Base-by-base conservation (phyloP, 2,113 vertebrate species). In the Phrynocephalus versicolor region DNA sequence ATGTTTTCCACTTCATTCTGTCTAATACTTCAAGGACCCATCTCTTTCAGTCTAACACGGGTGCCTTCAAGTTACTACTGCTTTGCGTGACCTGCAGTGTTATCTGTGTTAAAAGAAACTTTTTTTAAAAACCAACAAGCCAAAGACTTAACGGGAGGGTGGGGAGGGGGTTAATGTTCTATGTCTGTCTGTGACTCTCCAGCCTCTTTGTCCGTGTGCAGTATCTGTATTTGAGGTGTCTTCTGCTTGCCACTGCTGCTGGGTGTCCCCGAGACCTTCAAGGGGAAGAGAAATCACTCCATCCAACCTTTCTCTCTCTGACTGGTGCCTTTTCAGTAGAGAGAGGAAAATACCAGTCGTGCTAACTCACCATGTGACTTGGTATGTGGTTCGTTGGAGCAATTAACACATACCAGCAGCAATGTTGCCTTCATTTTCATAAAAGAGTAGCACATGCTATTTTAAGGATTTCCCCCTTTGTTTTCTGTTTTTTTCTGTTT, bases 1-100 rank as follows among this genome's bases (percentile, higher is more conserved):
- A 79, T 70, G 85, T 84, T 89, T 27, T 79, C 39, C n/a, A 88
- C 85, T 86, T 69, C 25, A 0, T 83, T 91, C 85, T 84, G 60
- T 57, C 84, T 71, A 25, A n/a, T 35, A 25, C 67, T 41, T 83
- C 84, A 75, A 90, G 83, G 90, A 87, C 72, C 89, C 91, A 93
- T 57, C 73, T 86, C 88, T 91, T 60, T 73, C 55, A 2, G 91
- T 67, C 85, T 90, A 85, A 90, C 90, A 94, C 93, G 70, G 94
- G 93, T 94, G 95, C 94, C 95, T 95, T 95, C 90, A 81, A 88
- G 90, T 93, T 87, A 79, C 90, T 78, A 81, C 82, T 92, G 94
- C 94, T 90, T 92, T 81, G 19, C 70, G 82, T 81, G 83, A 81
- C 92, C 93, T 85, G 83, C 93, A 94, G 95, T 94, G 89, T 96